Evolutionary conservation across 2,888 invertebrate species (phyloP).

Genomic region (Xestoiulus laeticollis): DNA sequence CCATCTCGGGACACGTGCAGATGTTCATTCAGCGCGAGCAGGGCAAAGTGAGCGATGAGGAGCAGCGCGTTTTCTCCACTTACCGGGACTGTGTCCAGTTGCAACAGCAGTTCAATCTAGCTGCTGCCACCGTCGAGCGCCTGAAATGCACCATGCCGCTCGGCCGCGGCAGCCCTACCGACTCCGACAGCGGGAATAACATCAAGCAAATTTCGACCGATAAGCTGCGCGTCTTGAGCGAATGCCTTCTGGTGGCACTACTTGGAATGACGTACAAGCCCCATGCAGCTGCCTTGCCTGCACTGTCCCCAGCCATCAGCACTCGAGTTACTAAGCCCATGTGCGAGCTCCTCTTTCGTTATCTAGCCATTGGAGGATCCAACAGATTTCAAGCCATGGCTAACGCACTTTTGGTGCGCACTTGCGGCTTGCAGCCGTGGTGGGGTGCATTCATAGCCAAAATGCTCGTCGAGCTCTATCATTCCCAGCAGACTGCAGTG

Average conservation of each 20-base stretch:
- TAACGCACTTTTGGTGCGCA: conserved; percentile 79
- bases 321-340: conserved; percentile 58
- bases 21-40: conserved; percentile 73
- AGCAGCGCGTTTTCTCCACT: conserved; percentile 66
- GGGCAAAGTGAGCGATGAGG: conserved; percentile 69
- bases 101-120: conserved; percentile 88
- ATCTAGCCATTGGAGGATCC: conserved; percentile 79
- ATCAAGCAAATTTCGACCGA: conserved; percentile 71
- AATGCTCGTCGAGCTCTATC: conserved; percentile 80
- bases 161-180: conserved; percentile 63
- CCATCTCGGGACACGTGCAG: conserved; percentile 67
- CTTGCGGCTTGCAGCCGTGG: conserved; percentile 80
- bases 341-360: conserved; percentile 73
- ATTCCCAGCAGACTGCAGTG: conserved; percentile 78
- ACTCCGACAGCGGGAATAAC: background rate
- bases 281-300: background rate
- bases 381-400: conserved; percentile 81
- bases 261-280: conserved; percentile 63
- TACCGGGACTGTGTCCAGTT: conserved; percentile 84
- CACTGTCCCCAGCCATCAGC: background rate
- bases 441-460: conserved; percentile 92
- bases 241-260: conserved; percentile 82
- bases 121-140: conserved; percentile 77
- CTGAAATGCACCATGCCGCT: conserved; percentile 70
- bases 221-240: conserved; percentile 82